Percentiles rank a stretch among this genome's conserved stretches.
Conservation (phyloP, 1,140 invertebrate species). For the Acyrthosiphon pisum region DNA sequence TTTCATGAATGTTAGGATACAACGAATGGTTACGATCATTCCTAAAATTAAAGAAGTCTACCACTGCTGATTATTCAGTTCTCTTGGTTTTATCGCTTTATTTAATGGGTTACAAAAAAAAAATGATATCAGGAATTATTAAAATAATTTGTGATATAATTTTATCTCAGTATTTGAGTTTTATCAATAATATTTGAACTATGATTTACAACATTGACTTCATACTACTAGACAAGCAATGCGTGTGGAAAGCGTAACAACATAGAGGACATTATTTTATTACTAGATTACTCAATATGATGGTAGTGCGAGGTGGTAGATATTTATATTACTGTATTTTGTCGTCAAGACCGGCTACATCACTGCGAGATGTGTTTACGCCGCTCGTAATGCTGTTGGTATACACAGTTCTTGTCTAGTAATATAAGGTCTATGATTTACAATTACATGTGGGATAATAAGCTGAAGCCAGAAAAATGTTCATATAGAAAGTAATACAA, state of each 20-base stretch:
- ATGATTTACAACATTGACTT: neutral
- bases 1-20: neutral
- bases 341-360: no score
- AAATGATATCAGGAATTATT: neutral
- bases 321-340: no score
- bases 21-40: neutral
- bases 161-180: neutral
- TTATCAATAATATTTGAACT: neutral
- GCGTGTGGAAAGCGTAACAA: no score
- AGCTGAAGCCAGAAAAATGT: neutral
- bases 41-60: neutral
- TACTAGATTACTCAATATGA: no score
- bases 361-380: no score
- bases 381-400: no score
- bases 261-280: no score
- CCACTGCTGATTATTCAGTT: neutral
- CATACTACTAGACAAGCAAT: no score
- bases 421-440: neutral
- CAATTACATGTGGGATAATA: neutral
- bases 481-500: neutral
- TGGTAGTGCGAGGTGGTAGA: no score
- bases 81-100: neutral
- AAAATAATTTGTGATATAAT: neutral
- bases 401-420: no score
- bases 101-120: neutral